Percentiles rank a stretch among this genome's conserved stretches.
Evolutionary conservation across 2,888 invertebrate genomes (phyloP).

Genomic region (Nebria brevicollis): DNA sequence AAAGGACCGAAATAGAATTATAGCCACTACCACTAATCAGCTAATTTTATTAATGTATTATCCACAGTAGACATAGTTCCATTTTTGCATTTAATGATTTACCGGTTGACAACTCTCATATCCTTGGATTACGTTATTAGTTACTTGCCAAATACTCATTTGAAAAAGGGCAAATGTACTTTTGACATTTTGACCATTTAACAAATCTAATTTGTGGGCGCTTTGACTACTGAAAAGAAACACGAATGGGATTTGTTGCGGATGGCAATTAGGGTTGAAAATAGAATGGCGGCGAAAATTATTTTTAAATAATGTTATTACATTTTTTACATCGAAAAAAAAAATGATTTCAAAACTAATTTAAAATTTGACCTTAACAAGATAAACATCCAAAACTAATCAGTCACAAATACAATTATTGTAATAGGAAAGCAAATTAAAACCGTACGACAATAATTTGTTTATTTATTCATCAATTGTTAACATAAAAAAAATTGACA

Average conservation of each 20-base stretch:
- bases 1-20: background rate
- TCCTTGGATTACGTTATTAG: no score
- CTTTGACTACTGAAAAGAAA: no score
- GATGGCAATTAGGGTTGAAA: background rate
- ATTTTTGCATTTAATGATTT: no score
- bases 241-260: no score
- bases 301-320: conserved; percentile 47
- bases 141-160: no score
- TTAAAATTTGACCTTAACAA: conserved; percentile 23
- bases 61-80: no score
- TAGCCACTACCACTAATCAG: background rate
- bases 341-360: conserved; percentile 27
- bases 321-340: conserved; percentile 45
- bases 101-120: no score
- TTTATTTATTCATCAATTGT: background rate
- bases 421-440: background rate
- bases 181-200: no score
- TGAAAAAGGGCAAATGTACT: no score
- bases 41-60: no score
- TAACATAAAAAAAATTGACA: no score
- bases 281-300: background rate
- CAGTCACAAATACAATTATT: conserved; percentile 35
- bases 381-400: conserved; percentile 40
- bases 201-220: no score
- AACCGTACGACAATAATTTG: background rate